Evolutionary conservation across 2,888 invertebrate species (phyloP).

Genomic region (Tetragnatha montana): DNA sequence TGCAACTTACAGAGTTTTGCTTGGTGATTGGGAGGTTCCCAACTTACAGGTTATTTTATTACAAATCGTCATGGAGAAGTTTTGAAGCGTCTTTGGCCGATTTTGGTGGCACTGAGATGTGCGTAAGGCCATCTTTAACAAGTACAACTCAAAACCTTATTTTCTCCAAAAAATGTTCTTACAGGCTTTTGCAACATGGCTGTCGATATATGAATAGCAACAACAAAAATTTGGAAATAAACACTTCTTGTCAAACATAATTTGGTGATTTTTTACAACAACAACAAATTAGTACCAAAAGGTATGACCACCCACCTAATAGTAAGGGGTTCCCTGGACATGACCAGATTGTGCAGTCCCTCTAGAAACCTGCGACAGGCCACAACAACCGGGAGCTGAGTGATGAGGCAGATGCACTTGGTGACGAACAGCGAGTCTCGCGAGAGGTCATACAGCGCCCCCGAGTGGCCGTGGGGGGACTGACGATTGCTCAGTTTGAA

Average conservation of each 20-base stretch:
- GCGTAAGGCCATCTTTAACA: too few species aligned
- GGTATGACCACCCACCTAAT: conserved; percentile 73
- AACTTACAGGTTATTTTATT: too few species aligned
- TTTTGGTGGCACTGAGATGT: too few species aligned
- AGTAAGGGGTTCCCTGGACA: conserved; percentile 73
- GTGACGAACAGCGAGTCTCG: conserved; percentile 96
- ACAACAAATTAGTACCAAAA: not conserved
- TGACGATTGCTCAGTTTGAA: conserved; percentile 82
- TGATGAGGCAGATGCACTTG: conserved; percentile 94
- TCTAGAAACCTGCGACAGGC: conserved; percentile 90
- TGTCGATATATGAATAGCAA: too few species aligned
- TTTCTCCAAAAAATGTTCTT: too few species aligned
- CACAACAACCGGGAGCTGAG: conserved; percentile 90
- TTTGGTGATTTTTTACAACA: not conserved
- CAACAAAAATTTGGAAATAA: not conserved
- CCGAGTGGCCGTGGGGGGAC: conserved; percentile 72
- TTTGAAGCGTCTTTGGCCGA: too few species aligned
- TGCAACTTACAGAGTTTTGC: too few species aligned
- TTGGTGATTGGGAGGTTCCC: too few species aligned
- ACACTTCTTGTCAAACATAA: not conserved
- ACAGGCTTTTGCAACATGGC: too few species aligned
- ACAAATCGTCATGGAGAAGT: too few species aligned
- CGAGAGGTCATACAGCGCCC: conserved; percentile 86
- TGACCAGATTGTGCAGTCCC: conserved; percentile 87
- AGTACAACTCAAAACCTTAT: too few species aligned